Conservation (phyloP, 2,113 vertebrate species). For the Cyanistes caeruleus region DNA sequence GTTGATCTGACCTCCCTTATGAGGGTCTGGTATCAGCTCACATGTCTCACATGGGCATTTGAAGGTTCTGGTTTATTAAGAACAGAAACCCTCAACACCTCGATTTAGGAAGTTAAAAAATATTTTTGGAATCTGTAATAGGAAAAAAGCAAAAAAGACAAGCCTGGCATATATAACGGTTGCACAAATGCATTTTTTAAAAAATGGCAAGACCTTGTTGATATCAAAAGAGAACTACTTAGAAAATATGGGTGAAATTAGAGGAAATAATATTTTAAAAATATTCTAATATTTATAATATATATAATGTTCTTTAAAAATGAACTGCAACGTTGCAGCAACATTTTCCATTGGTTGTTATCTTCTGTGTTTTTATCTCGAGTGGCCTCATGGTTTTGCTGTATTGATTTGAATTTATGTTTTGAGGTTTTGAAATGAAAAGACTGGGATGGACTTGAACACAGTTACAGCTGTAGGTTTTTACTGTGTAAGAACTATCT, state of each 20-base stretch:
- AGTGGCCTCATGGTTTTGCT: not conserved
- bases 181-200: fast-evolving
- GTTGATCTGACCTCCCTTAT: not conserved
- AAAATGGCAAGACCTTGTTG: not conserved
- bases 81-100: not conserved
- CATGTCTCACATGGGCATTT: not conserved
- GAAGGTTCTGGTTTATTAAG: not conserved
- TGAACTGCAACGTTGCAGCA: fast-evolving
- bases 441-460: not conserved
- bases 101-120: not conserved
- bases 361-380: not conserved
- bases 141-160: not conserved
- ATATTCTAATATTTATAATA: not conserved
- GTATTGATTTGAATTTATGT: not conserved
- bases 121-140: not conserved
- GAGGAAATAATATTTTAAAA: not conserved
- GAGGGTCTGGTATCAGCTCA: not conserved
- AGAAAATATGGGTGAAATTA: not conserved
- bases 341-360: not conserved
- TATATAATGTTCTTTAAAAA: not conserved
- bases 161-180: not conserved
- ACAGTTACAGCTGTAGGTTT: not conserved
- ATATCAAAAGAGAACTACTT: not conserved
- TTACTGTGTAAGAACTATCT: not conserved
- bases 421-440: not conserved